phyloP scores from a whole-genome alignment of 2,888 invertebrate genomes.

The Sesamia inferens region DNA sequence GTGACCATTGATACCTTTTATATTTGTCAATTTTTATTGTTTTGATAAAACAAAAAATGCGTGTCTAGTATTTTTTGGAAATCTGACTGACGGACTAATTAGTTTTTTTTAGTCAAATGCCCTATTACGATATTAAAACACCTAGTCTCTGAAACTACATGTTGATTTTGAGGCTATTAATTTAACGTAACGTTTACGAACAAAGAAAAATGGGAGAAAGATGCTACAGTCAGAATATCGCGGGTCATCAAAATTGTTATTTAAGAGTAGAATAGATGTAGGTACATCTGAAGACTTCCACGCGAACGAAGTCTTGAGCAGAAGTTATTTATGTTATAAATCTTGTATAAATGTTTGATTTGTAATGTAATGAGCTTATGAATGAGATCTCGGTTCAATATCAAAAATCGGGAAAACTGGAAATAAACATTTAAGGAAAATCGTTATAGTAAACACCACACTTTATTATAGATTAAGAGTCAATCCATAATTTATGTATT shows the following conservation, averaged over 20 bases:
- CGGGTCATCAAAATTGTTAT: background rate
- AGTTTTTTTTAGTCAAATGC: too few relatives aligned
- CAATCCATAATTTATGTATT: background rate
- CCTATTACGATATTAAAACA: too few relatives aligned
- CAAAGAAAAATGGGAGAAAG: too few relatives aligned
- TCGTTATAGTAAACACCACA: background rate
- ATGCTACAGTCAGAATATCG: background rate
- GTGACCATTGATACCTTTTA: too few relatives aligned
- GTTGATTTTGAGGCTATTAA: background rate
- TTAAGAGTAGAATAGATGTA: background rate
- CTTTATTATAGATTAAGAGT: background rate
- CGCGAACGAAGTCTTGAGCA: background rate
- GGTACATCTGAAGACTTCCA: background rate
- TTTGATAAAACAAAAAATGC: too few relatives aligned
- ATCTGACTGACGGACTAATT: too few relatives aligned
- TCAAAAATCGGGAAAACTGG: background rate
- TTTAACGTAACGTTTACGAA: too few relatives aligned
- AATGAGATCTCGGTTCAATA: background rate
- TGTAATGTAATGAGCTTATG: background rate
- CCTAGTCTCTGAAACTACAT: background rate
- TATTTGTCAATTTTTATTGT: too few relatives aligned
- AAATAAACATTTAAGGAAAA: slow-evolving; percentile 1
- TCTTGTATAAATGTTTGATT: background rate
- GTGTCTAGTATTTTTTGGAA: too few relatives aligned
- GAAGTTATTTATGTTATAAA: background rate